A percentile compares a stretch with the other conserved stretches of the same genome.
Evolutionary conservation across 2,113 vertebrate species (phyloP).

Genomic region (Proteles cristata): DNA sequence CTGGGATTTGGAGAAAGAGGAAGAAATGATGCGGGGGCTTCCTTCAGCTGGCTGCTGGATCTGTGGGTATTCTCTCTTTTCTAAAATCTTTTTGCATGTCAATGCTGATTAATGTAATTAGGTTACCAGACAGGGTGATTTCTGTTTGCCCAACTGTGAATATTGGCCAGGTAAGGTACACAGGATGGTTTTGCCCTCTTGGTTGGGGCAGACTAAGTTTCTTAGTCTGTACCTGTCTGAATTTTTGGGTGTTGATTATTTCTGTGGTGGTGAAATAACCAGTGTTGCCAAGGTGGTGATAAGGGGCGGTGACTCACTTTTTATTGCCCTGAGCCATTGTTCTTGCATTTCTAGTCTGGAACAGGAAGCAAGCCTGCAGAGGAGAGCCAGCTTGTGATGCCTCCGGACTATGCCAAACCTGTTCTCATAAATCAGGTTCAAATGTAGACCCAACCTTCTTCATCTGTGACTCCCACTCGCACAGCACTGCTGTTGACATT

Average conservation of each 20-base stretch:
- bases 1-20: background rate
- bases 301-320: background rate
- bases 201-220: background rate
- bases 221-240: no score
- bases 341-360: background rate
- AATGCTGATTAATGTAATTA: background rate
- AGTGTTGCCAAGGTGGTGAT: background rate
- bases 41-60: background rate
- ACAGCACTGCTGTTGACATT: background rate
- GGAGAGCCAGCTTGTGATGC: background rate
- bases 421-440: background rate
- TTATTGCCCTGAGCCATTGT: background rate
- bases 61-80: background rate
- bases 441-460: background rate
- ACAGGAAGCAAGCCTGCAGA: background rate
- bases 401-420: background rate
- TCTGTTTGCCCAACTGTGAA: background rate
- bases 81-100: background rate
- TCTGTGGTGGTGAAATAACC: background rate
- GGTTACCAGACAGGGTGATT: background rate
- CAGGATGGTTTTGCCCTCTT: background rate
- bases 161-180: background rate
- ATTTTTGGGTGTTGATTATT: background rate
- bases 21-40: background rate
- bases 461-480: background rate